Conservation (phyloP, 1,140 invertebrate genomes). For the Agrypnia vestita region DNA sequence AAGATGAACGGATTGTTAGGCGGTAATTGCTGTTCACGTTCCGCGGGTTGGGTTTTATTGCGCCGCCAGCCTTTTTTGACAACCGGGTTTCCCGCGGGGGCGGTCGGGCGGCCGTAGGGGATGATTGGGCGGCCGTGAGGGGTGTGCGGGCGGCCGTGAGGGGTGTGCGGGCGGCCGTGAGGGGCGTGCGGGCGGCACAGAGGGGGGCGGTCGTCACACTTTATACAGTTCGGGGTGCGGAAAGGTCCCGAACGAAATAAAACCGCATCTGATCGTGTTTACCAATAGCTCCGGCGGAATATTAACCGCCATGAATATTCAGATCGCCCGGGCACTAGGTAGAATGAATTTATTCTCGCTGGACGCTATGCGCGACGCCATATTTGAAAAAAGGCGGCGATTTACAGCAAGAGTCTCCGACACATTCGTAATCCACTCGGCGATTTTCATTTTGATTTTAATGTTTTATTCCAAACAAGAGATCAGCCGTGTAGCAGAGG, state of each 20-base stretch:
- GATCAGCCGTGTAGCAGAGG: too few species aligned
- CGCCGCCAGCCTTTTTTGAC: constrained; percentile 2
- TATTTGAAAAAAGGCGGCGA: constrained; percentile 4
- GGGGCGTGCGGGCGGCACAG: not conserved
- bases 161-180: not conserved
- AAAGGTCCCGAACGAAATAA: constrained; percentile 31
- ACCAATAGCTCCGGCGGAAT: constrained; percentile 39
- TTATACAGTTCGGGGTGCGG: constrained; percentile 17
- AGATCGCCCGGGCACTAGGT: not conserved
- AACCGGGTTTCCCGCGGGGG: not conserved
- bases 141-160: too few species aligned
- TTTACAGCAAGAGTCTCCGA: too few species aligned
- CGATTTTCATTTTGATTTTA: too few species aligned
- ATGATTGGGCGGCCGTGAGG: too few species aligned
- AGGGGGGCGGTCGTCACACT: constrained; percentile 1
- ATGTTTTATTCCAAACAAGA: too few species aligned
- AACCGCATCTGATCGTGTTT: constrained; percentile 40
- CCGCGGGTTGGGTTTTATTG: constrained; percentile 11
- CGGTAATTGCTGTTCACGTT: not conserved
- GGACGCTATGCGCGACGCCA: constrained; percentile 31
- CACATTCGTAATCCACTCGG: too few species aligned
- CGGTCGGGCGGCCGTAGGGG: too few species aligned
- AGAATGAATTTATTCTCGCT: constrained; percentile 28
- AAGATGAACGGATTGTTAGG: not conserved
- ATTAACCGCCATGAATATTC: constrained; percentile 41